Evolutionary conservation across 2,797 vertebrate genomes (phyloP).

Genomic region (Babyrousa celebensis): DNA sequence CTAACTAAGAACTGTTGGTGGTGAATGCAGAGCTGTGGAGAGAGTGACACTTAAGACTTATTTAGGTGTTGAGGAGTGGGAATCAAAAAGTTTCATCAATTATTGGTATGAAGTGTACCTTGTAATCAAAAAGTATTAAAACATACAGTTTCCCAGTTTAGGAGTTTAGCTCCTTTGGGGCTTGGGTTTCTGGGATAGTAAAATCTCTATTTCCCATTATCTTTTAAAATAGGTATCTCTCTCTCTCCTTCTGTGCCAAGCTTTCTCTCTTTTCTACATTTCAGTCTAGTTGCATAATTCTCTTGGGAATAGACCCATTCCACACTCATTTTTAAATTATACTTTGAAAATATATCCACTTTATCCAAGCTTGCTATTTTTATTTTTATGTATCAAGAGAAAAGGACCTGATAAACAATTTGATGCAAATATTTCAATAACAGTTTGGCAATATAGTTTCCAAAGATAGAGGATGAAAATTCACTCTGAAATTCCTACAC

Average conservation of each 20-base stretch:
- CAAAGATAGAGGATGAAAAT: background rate
- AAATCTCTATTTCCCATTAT: background rate
- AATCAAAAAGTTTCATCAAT: background rate
- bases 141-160: background rate
- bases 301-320: background rate
- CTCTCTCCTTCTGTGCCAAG: background rate
- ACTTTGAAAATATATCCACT: background rate
- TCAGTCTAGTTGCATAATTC: background rate
- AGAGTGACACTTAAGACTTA: background rate
- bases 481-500: background rate
- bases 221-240: background rate
- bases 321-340: background rate
- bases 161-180: background rate
- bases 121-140: background rate
- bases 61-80: background rate
- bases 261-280: background rate
- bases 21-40: background rate
- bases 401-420: background rate
- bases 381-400: conserved; percentile 15
- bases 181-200: background rate
- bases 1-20: background rate
- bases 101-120: background rate
- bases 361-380: background rate
- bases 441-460: background rate
- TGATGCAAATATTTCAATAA: background rate